Conservation (phyloP, 2,888 invertebrate species). For the Poecilus cupreus region DNA sequence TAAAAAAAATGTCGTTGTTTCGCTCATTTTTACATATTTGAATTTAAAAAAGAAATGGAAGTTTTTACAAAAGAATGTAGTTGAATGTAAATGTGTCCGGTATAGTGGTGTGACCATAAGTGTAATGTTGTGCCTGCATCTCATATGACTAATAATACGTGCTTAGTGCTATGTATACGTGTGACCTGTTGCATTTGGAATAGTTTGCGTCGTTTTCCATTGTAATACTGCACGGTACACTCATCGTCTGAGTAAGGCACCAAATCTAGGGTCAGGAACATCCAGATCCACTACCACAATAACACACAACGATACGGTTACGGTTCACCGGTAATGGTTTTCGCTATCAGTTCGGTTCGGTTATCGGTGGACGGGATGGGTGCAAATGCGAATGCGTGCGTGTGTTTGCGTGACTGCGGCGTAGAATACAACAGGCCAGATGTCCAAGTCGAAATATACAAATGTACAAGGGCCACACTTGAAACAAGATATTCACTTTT, state of each 20-base stretch:
- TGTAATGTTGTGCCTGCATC: slow-evolving; percentile 15
- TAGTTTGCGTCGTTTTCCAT: slow-evolving; percentile 9
- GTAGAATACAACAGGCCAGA: slow-evolving; percentile 33
- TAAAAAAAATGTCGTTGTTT: too few species aligned
- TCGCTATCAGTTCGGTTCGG: slow-evolving; percentile 5
- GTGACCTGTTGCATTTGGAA: slow-evolving; percentile 39
- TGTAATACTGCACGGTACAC: slow-evolving; percentile 57
- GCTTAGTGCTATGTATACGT: slow-evolving; percentile 29
- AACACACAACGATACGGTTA: slow-evolving; percentile 22
- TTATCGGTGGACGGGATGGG: slow-evolving; percentile 17
- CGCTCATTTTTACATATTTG: too few species aligned
- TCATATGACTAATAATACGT: slow-evolving; percentile 7
- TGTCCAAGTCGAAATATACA: neutral
- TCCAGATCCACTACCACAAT: slow-evolving; percentile 42
- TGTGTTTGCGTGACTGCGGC: slow-evolving; percentile 29
- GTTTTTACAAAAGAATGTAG: too few species aligned
- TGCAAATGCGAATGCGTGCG: slow-evolving; percentile 42
- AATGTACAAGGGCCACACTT: slow-evolving; percentile 10
- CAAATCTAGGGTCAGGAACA: slow-evolving; percentile 49
- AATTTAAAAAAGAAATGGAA: too few species aligned
- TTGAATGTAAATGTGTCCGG: neutral
- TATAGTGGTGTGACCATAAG: slow-evolving; percentile 4
- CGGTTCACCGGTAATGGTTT: neutral
- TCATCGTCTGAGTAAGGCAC: slow-evolving; percentile 51
- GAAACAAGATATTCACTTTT: neutral